Conservation (phyloP, 2,113 vertebrate genomes). For the Burhinus bistriatus region DNA sequence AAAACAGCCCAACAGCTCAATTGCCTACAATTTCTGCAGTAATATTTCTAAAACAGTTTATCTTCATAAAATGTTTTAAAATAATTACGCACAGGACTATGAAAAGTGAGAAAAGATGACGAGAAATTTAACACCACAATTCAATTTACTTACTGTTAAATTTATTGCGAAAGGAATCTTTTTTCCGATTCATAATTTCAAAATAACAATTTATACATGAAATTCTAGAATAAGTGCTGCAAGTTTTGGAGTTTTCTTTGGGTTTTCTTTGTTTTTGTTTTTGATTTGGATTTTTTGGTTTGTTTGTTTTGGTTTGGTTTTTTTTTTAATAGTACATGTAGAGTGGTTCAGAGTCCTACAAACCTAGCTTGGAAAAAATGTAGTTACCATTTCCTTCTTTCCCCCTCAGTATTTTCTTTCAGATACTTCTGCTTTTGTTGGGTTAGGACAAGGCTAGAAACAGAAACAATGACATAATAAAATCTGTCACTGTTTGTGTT, state of each 20-base stretch:
- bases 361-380: background rate
- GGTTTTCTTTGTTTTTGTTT: too few species aligned
- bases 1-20: background rate
- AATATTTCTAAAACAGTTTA: background rate
- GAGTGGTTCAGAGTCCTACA: background rate
- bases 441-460: background rate
- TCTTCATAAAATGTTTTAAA: background rate
- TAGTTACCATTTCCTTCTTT: background rate
- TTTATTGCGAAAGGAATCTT: background rate
- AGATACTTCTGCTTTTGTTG: conserved; percentile 27
- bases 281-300: background rate
- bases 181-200: background rate
- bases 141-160: background rate
- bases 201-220: background rate
- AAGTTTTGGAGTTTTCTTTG: background rate
- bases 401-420: background rate
- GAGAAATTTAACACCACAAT: background rate
- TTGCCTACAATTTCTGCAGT: background rate
- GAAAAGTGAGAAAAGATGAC: background rate
- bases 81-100: background rate
- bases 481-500: background rate
- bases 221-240: background rate
- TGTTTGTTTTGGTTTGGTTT: too few species aligned
- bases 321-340: background rate
- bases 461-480: conserved; percentile 13